Conservation (phyloP, 2,113 vertebrate genomes). For the Gymnobelideus leadbeateri region DNA sequence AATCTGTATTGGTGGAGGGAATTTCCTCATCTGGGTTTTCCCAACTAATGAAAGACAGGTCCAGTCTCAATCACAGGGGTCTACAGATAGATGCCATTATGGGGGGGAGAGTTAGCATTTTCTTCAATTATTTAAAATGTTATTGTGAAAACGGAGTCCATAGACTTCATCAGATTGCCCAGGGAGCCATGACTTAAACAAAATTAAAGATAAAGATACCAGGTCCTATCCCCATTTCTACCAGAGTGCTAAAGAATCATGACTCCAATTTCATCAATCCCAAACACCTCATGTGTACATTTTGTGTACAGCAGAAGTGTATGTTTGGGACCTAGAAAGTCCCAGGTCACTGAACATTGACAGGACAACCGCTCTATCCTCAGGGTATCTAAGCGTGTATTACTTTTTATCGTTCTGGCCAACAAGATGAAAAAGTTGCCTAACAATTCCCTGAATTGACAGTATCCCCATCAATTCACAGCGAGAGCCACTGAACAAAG, state of each 20-base stretch:
- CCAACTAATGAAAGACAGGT: not conserved
- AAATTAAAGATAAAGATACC: not conserved
- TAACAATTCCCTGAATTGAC: not conserved
- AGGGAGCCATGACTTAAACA: not conserved
- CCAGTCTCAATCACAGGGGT: not conserved
- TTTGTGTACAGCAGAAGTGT: not conserved
- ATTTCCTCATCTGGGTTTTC: not conserved
- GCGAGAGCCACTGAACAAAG: not conserved
- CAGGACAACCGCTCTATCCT: not conserved
- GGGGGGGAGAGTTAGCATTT: not conserved
- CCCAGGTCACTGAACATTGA: conserved; percentile 9
- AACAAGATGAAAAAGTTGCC: conserved; percentile 11
- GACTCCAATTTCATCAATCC: not conserved
- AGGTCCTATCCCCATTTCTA: not conserved
- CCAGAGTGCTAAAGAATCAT: not conserved
- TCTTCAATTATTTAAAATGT: not conserved
- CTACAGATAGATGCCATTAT: not conserved
- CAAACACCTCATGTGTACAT: not conserved
- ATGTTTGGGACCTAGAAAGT: not conserved
- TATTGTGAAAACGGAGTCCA: not conserved
- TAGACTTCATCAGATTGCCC: not conserved
- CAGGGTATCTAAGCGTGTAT: not conserved
- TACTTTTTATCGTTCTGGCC: conserved; percentile 26
- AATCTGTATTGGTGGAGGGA: not conserved
- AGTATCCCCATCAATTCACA: not conserved